Evolutionary conservation across 1,140 invertebrate species (phyloP), one percentile per base, ranked within the genome.

Genomic region (Gryon sp.): DNA sequence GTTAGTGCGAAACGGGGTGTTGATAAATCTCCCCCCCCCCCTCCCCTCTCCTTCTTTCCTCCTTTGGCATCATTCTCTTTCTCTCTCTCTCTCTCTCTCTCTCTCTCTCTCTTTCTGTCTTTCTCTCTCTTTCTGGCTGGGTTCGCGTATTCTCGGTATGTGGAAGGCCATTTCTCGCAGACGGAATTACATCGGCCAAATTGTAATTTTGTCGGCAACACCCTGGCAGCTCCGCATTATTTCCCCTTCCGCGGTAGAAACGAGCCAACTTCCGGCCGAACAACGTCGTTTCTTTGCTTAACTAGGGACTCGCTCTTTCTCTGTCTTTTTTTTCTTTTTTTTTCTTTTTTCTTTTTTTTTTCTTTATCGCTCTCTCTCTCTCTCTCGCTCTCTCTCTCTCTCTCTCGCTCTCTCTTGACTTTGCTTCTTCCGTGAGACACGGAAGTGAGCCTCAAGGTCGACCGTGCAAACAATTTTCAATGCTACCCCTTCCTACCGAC

Each of bases 111-210:
- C 48, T 34, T 41, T 32, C 32, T 59, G 75, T 19, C 50, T 43
- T 11, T 52, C 65, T 57, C 46, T 19, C 68, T 60, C 48, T 34
- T 41, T 32, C 32, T 59, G 75, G 34, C 15, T 34, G 55, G 55
- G 24, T 65, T 70, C 70, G 53, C 45, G 48, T 74, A 63, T 63
- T 70, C 82, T 78, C 76, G 86, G 85, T 86, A 87, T 87, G 86
- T 86, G 84, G 62, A n/a, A 81, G 83, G 80, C 86, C 86, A 87
- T 87, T 87, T 87, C 86, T 87, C 85, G 75, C 72, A 59, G 24
- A 36, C 82, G 82, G 78, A 87, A 87, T 87, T 88, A 87, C 86
- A 87, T 85, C 82, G 80, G n/a, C 86, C 83, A 84, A 87, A 87
- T 87, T 86, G 84, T 87, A 88, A 87, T 87, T 87, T 85, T 84